Evolutionary conservation across 1,140 invertebrate species (phyloP).

Genomic region (Drosophila mayri): DNA sequence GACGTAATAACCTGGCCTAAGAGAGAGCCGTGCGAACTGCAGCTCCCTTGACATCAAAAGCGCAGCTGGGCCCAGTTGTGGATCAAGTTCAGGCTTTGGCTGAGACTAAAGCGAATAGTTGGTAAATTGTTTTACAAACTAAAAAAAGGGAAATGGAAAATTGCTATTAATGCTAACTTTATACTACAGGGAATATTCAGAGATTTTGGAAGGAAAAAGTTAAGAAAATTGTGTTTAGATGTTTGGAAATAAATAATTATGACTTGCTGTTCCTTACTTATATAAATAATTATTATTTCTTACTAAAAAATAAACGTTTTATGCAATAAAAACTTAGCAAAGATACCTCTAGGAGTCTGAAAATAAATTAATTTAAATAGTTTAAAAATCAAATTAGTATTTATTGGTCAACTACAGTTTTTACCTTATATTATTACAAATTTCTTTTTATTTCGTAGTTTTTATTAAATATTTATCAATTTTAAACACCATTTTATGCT

Average conservation of each 20-base stretch:
- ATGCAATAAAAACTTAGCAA: background rate
- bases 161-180: background rate
- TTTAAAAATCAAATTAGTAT: too few species aligned
- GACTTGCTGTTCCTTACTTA: background rate
- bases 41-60: slow-evolving; percentile 57
- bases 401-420: too few species aligned
- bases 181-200: background rate
- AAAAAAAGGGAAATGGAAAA: slow-evolving; percentile 12
- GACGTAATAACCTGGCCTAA: slow-evolving; percentile 62
- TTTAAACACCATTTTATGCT: too few species aligned
- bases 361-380: too few species aligned
- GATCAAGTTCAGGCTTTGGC: slow-evolving; percentile 55
- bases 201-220: background rate
- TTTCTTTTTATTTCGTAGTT: too few species aligned
- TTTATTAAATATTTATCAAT: background rate
- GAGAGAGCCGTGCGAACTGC: slow-evolving; percentile 39
- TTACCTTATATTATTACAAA: background rate
- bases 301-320: background rate
- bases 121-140: slow-evolving; percentile 39
- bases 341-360: too few species aligned
- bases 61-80: slow-evolving; percentile 50
- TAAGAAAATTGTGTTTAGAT: background rate
- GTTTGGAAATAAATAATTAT: background rate
- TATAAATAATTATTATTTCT: background rate
- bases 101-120: slow-evolving; percentile 4